Percentiles rank a stretch among this genome's conserved stretches.
phyloP scores from a whole-genome alignment of 2,113 vertebrate species.

The Elephas maximus region DNA sequence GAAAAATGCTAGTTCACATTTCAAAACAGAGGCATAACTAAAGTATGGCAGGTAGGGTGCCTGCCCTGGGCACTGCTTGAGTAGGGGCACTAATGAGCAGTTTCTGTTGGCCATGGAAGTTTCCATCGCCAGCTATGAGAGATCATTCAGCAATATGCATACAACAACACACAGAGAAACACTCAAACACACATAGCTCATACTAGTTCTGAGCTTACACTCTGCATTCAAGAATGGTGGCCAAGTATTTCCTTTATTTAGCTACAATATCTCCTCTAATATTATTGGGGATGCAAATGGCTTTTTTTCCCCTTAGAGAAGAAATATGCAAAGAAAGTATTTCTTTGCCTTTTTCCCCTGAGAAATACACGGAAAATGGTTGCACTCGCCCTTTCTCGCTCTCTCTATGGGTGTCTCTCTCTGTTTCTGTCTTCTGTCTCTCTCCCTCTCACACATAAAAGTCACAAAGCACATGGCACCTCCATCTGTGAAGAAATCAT shows the following conservation, averaged over 20 bases:
- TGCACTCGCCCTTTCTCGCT: too few relatives aligned
- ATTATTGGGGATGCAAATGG: neutral
- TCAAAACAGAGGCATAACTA: too few relatives aligned
- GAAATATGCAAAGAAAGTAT: conserved; percentile 47
- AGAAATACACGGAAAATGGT: conserved; percentile 56
- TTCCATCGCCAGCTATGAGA: too few relatives aligned
- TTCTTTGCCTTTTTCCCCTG: conserved; percentile 5
- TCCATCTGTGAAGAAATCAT: conserved; percentile 57
- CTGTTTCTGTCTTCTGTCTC: neutral
- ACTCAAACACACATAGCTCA: neutral
- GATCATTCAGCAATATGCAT: neutral
- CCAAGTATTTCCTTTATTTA: conserved; percentile 49
- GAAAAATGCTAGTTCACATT: neutral
- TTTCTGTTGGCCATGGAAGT: too few relatives aligned
- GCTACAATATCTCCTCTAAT: conserved; percentile 30
- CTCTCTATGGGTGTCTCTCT: neutral
- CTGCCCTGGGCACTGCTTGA: too few relatives aligned
- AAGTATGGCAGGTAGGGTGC: too few relatives aligned
- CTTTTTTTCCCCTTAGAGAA: conserved; percentile 1
- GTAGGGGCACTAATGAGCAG: too few relatives aligned
- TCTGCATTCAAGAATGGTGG: neutral
- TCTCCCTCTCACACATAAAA: conserved; percentile 32
- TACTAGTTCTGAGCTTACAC: neutral
- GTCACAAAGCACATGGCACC: conserved; percentile 58
- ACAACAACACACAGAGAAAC: neutral